phyloP scores from a whole-genome alignment of 2,888 invertebrate genomes.

The Nephrocerus scutellatus region DNA sequence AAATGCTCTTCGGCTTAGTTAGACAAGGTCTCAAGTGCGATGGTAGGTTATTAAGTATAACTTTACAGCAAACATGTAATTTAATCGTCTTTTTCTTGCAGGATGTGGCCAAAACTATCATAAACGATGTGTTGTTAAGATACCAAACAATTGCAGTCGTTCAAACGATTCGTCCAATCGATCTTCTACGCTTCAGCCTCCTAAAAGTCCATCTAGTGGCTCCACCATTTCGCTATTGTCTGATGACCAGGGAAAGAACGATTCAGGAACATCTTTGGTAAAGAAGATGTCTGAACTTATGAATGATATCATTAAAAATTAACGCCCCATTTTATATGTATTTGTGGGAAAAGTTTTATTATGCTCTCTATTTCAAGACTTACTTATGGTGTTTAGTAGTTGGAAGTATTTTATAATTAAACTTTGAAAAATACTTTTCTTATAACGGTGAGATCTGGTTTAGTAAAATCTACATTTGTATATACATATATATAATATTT shows the following conservation, averaged over 20 bases:
- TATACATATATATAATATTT: no score
- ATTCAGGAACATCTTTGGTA: conserved; percentile 63
- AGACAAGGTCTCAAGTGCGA: conserved; percentile 98
- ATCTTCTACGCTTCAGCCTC: conserved; percentile 46
- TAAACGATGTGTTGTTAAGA: conserved; percentile 93
- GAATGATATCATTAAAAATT: conserved; percentile 49
- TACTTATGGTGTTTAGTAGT: no score
- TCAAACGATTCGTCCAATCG: conserved; percentile 43
- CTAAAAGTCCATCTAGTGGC: conserved; percentile 68
- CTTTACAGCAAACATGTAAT: conserved; percentile 5
- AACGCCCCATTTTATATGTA: conserved; percentile 12
- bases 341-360: background rate
- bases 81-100: conserved; percentile 43
- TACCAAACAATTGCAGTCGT: conserved; percentile 92
- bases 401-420: no score
- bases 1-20: conserved; percentile 97
- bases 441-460: no score
- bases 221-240: conserved; percentile 60
- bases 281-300: conserved; percentile 60
- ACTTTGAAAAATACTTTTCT: no score
- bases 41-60: conserved; percentile 55
- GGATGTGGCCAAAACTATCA: conserved; percentile 98
- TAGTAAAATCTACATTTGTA: no score
- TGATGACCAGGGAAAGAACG: conserved; percentile 49
- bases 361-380: no score